Conservation (phyloP, 53 echinoderm and acorn worm species). For the Holothuria leucospilota region DNA sequence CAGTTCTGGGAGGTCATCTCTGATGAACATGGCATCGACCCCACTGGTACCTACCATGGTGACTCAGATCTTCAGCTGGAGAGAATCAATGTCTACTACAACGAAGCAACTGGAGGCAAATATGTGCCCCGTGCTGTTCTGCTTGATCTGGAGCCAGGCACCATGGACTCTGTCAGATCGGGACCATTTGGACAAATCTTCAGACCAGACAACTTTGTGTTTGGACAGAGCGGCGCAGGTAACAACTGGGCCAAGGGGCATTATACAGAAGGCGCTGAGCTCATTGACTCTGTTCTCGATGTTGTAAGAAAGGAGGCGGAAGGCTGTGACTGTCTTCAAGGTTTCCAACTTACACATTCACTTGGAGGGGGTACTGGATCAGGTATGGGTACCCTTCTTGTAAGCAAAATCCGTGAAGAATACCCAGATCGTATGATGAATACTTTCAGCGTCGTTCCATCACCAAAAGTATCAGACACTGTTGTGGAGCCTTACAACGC, state of each 20-base stretch:
- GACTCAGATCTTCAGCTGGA: conserved; percentile 96
- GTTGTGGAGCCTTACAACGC: conserved; percentile 72
- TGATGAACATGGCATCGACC: conserved; percentile 97
- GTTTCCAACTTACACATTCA: conserved; percentile 88
- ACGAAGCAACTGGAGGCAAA: conserved; percentile 95
- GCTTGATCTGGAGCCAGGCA: conserved; percentile 94
- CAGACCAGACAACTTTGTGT: conserved; percentile 96
- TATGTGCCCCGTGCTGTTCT: conserved; percentile 93
- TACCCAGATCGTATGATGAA: conserved; percentile 69
- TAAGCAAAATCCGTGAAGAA: conserved; percentile 87
- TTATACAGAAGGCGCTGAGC: conserved; percentile 98
- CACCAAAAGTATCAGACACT: conserved; percentile 66
- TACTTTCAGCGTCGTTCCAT: conserved; percentile 49
- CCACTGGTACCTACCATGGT: conserved; percentile 95
- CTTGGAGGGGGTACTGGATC: conserved; percentile 89
- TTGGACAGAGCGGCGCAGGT: conserved; percentile 98
- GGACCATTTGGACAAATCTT: conserved; percentile 93
- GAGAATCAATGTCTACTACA: conserved; percentile 98
- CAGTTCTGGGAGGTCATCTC: conserved; percentile 99
- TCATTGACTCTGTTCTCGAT: conserved; percentile 92
- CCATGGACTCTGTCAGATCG: conserved; percentile 94
- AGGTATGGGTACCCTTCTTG: conserved; percentile 83
- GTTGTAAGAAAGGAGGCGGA: conserved; percentile 86
- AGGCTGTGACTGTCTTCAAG: conserved; percentile 69
- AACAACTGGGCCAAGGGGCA: conserved; percentile 99